Evolutionary conservation across 2,113 vertebrate species (phyloP), one percentile per base, ranked within the genome.

Genomic region (Menidia beryllina): DNA sequence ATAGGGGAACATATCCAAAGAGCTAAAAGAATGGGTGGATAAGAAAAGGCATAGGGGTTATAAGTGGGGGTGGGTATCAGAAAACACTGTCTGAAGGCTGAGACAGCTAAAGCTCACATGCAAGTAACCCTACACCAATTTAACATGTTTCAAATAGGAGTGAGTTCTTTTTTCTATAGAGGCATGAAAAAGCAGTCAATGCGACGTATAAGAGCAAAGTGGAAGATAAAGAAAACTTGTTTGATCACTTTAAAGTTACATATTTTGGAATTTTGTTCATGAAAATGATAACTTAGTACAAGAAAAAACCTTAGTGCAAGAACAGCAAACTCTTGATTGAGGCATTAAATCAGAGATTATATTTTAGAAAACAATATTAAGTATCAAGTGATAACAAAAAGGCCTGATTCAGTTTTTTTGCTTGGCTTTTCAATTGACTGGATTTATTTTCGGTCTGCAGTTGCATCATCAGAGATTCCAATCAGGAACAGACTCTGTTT

Each of bases 1-100:
- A 87, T 47, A 73, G 49, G 83, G 83, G 86, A 86, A 85, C 85
- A 79, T 88, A 88, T 87, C 88, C 82, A 86, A 86, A 74, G 76
- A 77, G 81, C 59, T 61, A 67, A 34, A 11, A 63, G 72, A 62
- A 50, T 50, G 66, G 55, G 61, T 59, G 54, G 51, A 70, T 30
- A 56, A 24, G 60, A 62, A 75, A 52, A 56, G n/a, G 63, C 66
- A 64, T 56, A 60, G 24, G 36, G 41, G 57, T 17, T 52, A 61
- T 70, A 75, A 39, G 48, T 27, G 20, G 49, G 48, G 38, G 24
- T 36, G 13, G 61, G 23, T 59, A 57, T 55, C 38, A 71, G 57
- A 48, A 84, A 81, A 67, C n/a, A 72, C 59, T 47, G 52, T 72
- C 47, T 54, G 43, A 59, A 30, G 60, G 65, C 67, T 73, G 53